Conservation (phyloP, 2,797 vertebrate species). For the Eremophila alpestris region DNA sequence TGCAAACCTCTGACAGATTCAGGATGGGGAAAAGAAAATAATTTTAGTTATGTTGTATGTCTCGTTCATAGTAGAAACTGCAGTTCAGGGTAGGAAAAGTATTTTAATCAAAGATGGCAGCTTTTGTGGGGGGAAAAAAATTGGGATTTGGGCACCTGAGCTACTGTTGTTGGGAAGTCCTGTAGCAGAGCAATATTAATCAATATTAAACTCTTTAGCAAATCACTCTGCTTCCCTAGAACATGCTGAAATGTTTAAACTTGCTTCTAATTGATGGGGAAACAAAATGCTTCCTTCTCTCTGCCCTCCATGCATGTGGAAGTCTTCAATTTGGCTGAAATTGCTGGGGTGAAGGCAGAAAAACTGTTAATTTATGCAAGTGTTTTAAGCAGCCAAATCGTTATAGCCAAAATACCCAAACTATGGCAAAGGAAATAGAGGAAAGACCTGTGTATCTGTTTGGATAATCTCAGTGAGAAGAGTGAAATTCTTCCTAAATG, state of each 20-base stretch:
- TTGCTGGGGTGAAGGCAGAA: neutral
- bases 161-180: neutral
- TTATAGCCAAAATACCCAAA: neutral
- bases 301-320: neutral
- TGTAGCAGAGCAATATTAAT: neutral
- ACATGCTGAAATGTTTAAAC: neutral
- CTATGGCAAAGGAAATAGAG: neutral
- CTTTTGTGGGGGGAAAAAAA: accelerated
- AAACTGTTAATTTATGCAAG: neutral
- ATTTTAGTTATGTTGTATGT: neutral
- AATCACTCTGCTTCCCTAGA: neutral
- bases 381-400: neutral
- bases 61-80: accelerated
- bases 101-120: neutral
- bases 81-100: neutral
- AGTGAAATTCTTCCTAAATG: neutral
- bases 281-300: neutral
- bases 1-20: neutral
- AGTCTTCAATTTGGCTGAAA: neutral
- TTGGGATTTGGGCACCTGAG: neutral
- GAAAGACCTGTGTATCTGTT: neutral
- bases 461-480: neutral
- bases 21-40: neutral
- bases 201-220: neutral
- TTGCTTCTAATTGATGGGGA: neutral